These are phyloP conservation scores for Hormiphora californensis DNA, from an alignment of 37 sponge, comb jelly and placozoan species.

Conservation along the genomic window DNA sequence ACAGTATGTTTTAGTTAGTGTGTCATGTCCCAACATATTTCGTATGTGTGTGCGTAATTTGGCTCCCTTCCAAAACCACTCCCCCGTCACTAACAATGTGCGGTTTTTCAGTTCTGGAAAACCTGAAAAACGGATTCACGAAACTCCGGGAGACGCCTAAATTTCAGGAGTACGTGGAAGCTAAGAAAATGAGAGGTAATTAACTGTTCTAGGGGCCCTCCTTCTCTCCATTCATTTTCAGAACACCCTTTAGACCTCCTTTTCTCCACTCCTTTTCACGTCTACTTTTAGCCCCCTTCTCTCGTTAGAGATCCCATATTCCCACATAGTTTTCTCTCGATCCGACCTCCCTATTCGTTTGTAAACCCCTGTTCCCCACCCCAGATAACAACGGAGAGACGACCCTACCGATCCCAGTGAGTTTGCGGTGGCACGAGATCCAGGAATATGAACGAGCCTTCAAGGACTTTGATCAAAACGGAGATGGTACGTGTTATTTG, in stretches of 20 bases:
- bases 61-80: too few relatives aligned
- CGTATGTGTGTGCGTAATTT: too few relatives aligned
- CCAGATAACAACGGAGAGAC: constrained; percentile 36
- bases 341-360: too few relatives aligned
- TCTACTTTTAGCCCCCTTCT: too few relatives aligned
- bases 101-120: constrained; percentile 54
- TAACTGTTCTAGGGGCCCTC: neutral
- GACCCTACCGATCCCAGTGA: constrained; percentile 38
- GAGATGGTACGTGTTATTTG: neutral
- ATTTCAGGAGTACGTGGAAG: constrained; percentile 48
- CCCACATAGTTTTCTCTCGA: too few relatives aligned
- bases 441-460: constrained; percentile 49
- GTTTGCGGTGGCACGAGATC: constrained; percentile 45
- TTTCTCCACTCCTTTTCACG: too few relatives aligned
- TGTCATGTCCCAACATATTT: too few relatives aligned
- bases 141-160: constrained; percentile 24
- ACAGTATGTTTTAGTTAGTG: too few relatives aligned
- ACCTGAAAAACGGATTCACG: neutral
- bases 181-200: neutral
- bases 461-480: constrained; percentile 53
- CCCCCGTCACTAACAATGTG: too few relatives aligned
- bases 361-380: neutral
- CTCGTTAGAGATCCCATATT: too few relatives aligned
- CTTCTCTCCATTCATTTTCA: too few relatives aligned
- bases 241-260: too few relatives aligned